Percentiles rank a stretch among this genome's conserved stretches.
phyloP scores from a whole-genome alignment of 2,888 invertebrate genomes.

The Endotricha flammealis region DNA sequence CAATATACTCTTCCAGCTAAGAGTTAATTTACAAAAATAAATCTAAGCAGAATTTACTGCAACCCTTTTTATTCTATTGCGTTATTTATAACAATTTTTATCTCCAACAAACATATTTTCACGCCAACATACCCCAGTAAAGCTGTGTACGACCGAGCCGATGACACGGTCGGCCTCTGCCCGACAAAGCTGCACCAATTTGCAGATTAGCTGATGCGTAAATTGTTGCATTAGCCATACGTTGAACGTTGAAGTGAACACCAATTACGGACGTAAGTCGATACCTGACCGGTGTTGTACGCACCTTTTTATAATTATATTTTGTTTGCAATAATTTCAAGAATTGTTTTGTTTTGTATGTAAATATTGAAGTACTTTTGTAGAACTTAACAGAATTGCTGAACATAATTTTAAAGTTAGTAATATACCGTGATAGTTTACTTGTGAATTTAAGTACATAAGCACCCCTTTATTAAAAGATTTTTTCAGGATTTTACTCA shows the following conservation, averaged over 20 bases:
- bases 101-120: constrained; percentile 18
- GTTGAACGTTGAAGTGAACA: constrained; percentile 42
- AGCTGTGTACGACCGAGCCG: constrained; percentile 31
- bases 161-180: constrained; percentile 36
- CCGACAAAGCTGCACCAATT: constrained; percentile 73
- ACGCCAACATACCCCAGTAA: constrained; percentile 25
- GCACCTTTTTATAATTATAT: constrained; percentile 33
- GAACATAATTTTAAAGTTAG: no score
- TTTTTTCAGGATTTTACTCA: no score
- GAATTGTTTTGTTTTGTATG: no score
- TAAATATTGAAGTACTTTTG: no score
- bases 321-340: not conserved
- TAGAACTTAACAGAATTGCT: no score
- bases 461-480: no score
- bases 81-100: not conserved
- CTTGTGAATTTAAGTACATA: no score
- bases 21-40: no score
- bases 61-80: no score
- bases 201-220: constrained; percentile 71
- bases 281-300: constrained; percentile 37
- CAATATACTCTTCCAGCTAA: no score
- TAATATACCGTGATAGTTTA: no score
- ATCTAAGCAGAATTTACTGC: no score
- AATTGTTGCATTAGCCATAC: constrained; percentile 67
- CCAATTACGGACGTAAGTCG: constrained; percentile 60